These are phyloP conservation scores for Polyodon spathula DNA, from an alignment of 2,113 vertebrate genomes.

Conservation along the genomic window DNA sequence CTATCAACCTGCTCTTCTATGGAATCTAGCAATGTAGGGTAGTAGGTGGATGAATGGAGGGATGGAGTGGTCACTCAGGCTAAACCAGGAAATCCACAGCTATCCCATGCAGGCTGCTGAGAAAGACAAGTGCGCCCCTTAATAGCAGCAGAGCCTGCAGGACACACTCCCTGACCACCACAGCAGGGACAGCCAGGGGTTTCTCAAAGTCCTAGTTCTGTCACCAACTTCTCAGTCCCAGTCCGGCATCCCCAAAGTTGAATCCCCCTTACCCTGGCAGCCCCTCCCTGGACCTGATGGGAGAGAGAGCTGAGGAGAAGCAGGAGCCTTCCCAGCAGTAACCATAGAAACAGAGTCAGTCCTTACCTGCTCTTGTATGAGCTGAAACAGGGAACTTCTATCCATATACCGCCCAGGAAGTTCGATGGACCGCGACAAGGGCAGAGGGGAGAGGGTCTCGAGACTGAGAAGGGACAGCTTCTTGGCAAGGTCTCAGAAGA, in stretches of 20 bases:
- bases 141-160: no score
- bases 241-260: no score
- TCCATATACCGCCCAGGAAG: constrained; percentile 85
- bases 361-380: constrained; percentile 97
- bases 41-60: no score
- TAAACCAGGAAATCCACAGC: no score
- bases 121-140: no score
- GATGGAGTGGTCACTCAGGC: no score
- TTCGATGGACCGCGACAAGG: constrained; percentile 60
- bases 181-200: background rate
- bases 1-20: no score
- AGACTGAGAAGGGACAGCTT: no score
- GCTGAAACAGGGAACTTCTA: constrained; percentile 94
- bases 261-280: constrained; percentile 21
- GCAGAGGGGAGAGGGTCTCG: constrained; percentile 56
- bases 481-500: no score
- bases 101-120: no score
- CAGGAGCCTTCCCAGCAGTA: constrained; percentile 42
- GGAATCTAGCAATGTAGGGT: no score
- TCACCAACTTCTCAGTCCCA: constrained; percentile 17
- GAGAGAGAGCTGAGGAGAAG: constrained; percentile 26
- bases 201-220: constrained; percentile 4
- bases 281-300: constrained; percentile 28
- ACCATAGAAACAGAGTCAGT: constrained; percentile 52
- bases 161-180: no score